These are phyloP conservation scores for Ligdia adustata DNA, from an alignment of 2,888 invertebrate species.

Conservation along the genomic window DNA sequence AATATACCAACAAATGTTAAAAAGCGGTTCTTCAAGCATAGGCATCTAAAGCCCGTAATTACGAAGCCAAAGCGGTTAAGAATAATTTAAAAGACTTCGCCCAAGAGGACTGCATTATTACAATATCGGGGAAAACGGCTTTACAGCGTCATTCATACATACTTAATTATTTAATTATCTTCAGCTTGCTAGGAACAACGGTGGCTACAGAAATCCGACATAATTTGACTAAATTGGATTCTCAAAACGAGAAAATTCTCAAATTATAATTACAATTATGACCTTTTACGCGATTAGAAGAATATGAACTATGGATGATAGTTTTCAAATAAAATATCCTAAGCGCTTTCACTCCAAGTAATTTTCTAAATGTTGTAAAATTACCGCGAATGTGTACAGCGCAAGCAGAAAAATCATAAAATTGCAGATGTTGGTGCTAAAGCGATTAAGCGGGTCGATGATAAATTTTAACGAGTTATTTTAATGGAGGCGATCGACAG, in stretches of 20 bases:
- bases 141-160: constrained; percentile 81
- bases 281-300: constrained; percentile 37
- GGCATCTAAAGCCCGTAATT: constrained; percentile 67
- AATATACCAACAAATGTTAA: too few relatives aligned
- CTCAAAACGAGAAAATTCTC: constrained; percentile 52
- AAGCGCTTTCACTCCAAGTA: constrained; percentile 64
- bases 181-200: constrained; percentile 65
- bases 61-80: constrained; percentile 68
- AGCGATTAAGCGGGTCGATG: constrained; percentile 84
- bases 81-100: constrained; percentile 80
- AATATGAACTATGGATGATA: too few relatives aligned
- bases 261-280: constrained; percentile 52
- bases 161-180: constrained; percentile 83
- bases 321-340: constrained; percentile 52
- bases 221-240: constrained; percentile 75
- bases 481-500: constrained; percentile 83
- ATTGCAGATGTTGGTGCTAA: constrained; percentile 83
- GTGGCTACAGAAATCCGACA: constrained; percentile 65
- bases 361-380: constrained; percentile 77
- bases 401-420: constrained; percentile 83
- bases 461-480: constrained; percentile 85
- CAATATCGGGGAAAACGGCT: constrained; percentile 78
- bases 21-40: too few relatives aligned
- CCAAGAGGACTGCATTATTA: constrained; percentile 81
- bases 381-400: constrained; percentile 78